Conservation (phyloP, 2,888 invertebrate genomes). For the Dorcus hopei region DNA sequence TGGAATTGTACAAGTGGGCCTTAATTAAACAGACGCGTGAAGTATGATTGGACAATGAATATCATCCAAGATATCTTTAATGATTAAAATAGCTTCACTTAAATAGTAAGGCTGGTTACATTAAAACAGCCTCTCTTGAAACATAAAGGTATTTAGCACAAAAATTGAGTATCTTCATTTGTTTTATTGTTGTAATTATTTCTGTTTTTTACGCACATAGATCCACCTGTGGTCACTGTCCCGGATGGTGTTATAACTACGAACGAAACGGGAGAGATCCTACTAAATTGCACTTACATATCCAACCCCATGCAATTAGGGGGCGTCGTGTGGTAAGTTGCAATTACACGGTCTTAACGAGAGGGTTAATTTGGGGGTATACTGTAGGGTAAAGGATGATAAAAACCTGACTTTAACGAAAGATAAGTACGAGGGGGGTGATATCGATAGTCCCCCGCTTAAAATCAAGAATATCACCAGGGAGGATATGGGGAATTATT, state of each 20-base stretch:
- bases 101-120: too few relatives aligned
- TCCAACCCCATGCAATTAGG: conserved; percentile 81
- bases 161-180: too few relatives aligned
- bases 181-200: too few relatives aligned
- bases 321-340: conserved; percentile 73
- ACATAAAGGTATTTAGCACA: too few relatives aligned
- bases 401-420: conserved; percentile 56
- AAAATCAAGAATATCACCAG: conserved; percentile 73
- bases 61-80: too few relatives aligned
- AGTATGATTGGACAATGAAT: too few relatives aligned
- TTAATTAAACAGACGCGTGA: too few relatives aligned
- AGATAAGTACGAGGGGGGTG: conserved; percentile 74
- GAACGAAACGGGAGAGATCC: conserved; percentile 67
- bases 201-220: conserved; percentile 50
- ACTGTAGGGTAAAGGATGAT: conserved; percentile 71
- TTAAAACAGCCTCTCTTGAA: too few relatives aligned
- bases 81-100: too few relatives aligned
- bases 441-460: conserved; percentile 70
- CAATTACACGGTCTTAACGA: too few relatives aligned
- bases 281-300: conserved; percentile 77
- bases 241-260: conserved; percentile 73
- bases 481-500: conserved; percentile 80
- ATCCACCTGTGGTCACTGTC: conserved; percentile 80
- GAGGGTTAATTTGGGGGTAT: too few relatives aligned
- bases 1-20: too few relatives aligned